These are phyloP conservation scores for Leptonema lineaticorne DNA, from an alignment of 1,140 invertebrate species.

Conservation along the genomic window DNA sequence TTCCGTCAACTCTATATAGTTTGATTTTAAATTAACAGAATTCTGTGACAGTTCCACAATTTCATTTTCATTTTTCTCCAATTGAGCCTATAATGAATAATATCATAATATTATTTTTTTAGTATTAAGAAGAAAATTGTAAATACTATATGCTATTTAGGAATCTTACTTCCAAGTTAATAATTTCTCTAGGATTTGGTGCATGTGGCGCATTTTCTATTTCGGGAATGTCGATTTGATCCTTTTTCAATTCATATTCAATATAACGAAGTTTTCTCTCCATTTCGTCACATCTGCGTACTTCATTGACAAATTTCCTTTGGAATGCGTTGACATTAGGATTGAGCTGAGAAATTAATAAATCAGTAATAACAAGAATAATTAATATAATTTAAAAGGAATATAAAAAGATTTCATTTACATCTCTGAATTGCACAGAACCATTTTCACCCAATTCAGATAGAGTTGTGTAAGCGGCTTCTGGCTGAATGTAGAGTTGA, in stretches of 20 bases:
- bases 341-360: slow-evolving; percentile 66
- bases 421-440: slow-evolving; percentile 88
- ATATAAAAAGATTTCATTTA: slow-evolving; percentile 61
- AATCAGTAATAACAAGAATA: not conserved
- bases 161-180: slow-evolving; percentile 91
- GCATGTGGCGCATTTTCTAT: slow-evolving; percentile 85
- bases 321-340: slow-evolving; percentile 83
- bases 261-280: slow-evolving; percentile 91
- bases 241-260: slow-evolving; percentile 94
- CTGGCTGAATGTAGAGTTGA: slow-evolving; percentile 88
- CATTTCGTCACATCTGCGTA: slow-evolving; percentile 91
- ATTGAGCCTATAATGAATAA: slow-evolving; percentile 85
- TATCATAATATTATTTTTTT: too few species aligned
- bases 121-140: too few species aligned
- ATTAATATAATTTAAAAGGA: not conserved
- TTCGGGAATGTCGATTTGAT: slow-evolving; percentile 78
- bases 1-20: slow-evolving; percentile 92
- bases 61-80: slow-evolving; percentile 92
- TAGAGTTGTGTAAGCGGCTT: slow-evolving; percentile 86
- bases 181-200: slow-evolving; percentile 95
- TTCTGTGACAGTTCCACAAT: slow-evolving; percentile 91
- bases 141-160: too few species aligned
- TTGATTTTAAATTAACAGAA: slow-evolving; percentile 89
- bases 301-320: slow-evolving; percentile 88
- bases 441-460: slow-evolving; percentile 90